These are phyloP conservation scores for Lycopodina hypogea DNA, from an alignment of 37 sponge, comb jelly and placozoan species.

Conservation along the genomic window DNA sequence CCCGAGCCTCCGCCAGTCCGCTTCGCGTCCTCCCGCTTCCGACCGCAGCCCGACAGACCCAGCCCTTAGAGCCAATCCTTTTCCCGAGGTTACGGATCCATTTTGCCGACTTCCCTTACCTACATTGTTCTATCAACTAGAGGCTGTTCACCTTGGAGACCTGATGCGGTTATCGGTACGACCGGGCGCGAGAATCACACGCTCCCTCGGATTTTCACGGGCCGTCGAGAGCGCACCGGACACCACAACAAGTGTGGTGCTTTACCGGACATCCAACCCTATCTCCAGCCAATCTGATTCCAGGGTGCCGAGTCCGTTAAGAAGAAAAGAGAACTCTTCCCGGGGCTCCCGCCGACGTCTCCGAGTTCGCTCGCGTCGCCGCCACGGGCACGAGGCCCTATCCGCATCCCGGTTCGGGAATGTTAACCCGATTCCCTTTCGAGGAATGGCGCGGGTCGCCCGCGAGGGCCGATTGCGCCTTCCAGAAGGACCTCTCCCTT, in stretches of 20 bases:
- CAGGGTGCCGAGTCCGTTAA: too few species aligned
- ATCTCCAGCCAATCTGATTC: too few species aligned
- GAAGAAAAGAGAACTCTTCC: too few species aligned
- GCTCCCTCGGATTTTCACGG: too few species aligned
- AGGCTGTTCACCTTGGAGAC: conserved; percentile 74
- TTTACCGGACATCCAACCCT: too few species aligned
- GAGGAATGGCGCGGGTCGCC: too few species aligned
- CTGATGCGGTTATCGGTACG: conserved; percentile 70
- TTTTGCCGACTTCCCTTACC: conserved; percentile 71
- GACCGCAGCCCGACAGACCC: conserved; percentile 80
- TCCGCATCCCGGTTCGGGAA: conserved; percentile 77
- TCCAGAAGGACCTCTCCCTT: too few species aligned
- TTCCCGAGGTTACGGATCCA: conserved; percentile 65
- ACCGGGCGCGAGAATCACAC: conserved; percentile 61
- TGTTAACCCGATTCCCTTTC: conserved; percentile 85
- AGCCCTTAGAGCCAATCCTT: conserved; percentile 74
- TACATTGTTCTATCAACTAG: conserved; percentile 67
- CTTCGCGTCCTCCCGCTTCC: conserved; percentile 52
- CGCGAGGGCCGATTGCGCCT: too few species aligned
- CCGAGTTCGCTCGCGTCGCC: conserved; percentile 56
- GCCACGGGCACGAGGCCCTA: conserved; percentile 29
- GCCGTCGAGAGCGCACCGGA: too few species aligned
- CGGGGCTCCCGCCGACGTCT: too few species aligned
- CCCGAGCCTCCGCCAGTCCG: too few species aligned
- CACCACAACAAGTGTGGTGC: too few species aligned